These are phyloP conservation scores for Hypercompe scribonia DNA, from an alignment of 2,888 invertebrate species.

Conservation along the genomic window DNA sequence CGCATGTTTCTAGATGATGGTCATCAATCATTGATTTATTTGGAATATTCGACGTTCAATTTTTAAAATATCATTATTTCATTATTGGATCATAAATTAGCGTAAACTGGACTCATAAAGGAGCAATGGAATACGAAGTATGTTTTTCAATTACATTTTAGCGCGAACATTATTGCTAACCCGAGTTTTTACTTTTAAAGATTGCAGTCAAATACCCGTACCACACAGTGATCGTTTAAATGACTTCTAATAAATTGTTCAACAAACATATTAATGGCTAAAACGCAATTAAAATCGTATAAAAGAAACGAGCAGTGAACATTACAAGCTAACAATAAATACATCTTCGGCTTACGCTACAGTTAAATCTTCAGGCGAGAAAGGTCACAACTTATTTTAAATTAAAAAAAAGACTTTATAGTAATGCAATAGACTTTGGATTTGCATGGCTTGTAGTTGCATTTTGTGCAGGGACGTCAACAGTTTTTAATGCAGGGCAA, in stretches of 20 bases:
- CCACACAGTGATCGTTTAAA: constrained; percentile 11
- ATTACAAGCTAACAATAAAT: constrained; percentile 68
- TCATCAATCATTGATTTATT: neutral
- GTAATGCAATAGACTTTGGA: constrained; percentile 15
- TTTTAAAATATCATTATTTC: neutral
- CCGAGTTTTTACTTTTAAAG: neutral
- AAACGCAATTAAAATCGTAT: constrained; percentile 61
- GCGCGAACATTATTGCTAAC: neutral
- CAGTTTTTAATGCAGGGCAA: constrained; percentile 69
- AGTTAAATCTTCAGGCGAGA: constrained; percentile 65
- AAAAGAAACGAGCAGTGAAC: constrained; percentile 62
- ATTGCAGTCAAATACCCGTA: neutral
- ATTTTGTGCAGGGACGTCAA: constrained; percentile 56
- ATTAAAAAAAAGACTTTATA: constrained; percentile 10
- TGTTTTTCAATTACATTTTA: neutral
- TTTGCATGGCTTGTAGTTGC: neutral
- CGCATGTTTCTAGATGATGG: neutral
- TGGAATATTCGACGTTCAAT: neutral
- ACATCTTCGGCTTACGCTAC: constrained; percentile 57
- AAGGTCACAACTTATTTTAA: constrained; percentile 29
- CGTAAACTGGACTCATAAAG: neutral
- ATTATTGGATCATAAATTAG: no score
- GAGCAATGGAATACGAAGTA: neutral
- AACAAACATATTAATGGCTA: constrained; percentile 31
- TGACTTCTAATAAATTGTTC: constrained; percentile 35